Base-by-base conservation (phyloP, 2,888 invertebrate species). In the Xestia c-nigrum region DNA sequence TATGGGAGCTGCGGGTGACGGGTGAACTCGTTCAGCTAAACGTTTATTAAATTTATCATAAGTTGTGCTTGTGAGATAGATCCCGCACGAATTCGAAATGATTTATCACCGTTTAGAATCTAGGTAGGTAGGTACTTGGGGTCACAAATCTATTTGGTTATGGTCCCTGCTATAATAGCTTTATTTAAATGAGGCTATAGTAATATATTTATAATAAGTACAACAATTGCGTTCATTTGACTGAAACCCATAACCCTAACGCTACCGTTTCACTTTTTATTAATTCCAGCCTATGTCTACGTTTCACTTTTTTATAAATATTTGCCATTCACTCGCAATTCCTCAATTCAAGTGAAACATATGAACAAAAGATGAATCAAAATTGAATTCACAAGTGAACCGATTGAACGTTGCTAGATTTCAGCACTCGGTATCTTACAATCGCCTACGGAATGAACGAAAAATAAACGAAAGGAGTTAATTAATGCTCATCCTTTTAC, bases 1-100 rank as follows among this genome's bases (percentile, higher is more conserved):
- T 52, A 75, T 75, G 64, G 47, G 40, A 52, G 57, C 72, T 83
- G 83, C 40, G 83, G 79, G 59, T 83, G 79, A 66, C 38, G 79
- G 63, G 40, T 75, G 69, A 65, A 73, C 71, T 72, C 67, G 65
- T 67, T 76, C 21, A 57, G 57, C 19, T 46, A 65, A 85, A 50
- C 50, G 66, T 66, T 83, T 69, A 74, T 59, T 70, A 65, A 59
- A 83, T 78, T 68, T 68, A 79, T 59, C 69, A 55, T 57, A 43
- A 50, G 21, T 66, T 78, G 46, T 19, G 19, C 19, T 66, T 78
- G 46, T 19, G 19, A n/a, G 55, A n/a, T 9, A 61, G 43, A 24
- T 52, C 7, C 46, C 6, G 40, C 9, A 43, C 19, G 46, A 50
- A 40, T 65, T 7, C 31, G 19, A 43, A 73, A 80, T 47, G 16